A percentile compares a stretch with the other conserved stretches of the same genome.
Conservation (phyloP, 2,797 vertebrate genomes). For the Myiotriccus ornatus region DNA sequence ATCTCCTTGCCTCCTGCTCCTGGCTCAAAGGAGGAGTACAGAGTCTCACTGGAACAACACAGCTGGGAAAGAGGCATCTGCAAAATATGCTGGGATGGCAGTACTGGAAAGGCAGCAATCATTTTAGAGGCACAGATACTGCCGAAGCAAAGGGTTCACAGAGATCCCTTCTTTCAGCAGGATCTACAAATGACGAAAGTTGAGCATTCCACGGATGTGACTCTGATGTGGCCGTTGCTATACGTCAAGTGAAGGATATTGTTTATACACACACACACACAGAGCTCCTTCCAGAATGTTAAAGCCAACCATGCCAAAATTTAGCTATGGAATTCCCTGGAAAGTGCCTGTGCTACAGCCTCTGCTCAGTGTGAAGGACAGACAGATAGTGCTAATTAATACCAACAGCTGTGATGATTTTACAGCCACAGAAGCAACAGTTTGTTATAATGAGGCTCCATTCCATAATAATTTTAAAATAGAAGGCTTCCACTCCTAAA, state of each 20-base stretch:
- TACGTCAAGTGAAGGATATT: neutral
- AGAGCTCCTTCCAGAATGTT: neutral
- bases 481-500: neutral
- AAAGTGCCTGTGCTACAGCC: neutral
- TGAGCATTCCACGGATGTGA: accelerated
- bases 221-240: accelerated
- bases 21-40: neutral
- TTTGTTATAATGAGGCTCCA: neutral
- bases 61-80: neutral
- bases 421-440: neutral
- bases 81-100: neutral
- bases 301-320: neutral
- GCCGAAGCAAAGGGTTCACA: neutral
- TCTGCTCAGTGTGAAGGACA: neutral
- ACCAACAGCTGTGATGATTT: neutral
- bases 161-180: neutral
- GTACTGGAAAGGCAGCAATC: neutral
- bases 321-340: neutral
- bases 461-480: neutral
- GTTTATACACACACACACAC: neutral
- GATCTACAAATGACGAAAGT: neutral
- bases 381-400: neutral
- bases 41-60: neutral
- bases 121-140: neutral
- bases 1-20: neutral